Conservation (phyloP, 1,140 invertebrate species). For the Atta cephalotes region DNA sequence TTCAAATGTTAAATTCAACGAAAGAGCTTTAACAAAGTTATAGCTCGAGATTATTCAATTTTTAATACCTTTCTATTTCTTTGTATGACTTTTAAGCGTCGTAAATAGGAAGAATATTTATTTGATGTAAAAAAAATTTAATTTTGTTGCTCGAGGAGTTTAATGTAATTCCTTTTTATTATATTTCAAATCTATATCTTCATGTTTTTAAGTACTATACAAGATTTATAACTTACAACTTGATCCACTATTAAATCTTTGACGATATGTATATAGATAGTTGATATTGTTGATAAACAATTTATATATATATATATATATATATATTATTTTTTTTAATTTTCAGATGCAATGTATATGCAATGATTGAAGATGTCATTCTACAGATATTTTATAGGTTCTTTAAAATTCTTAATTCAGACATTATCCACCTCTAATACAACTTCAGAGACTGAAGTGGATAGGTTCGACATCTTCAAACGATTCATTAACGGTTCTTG, state of each 20-base stretch:
- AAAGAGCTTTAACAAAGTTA: not conserved
- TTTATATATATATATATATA: not conserved
- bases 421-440: not conserved
- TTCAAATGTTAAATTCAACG: not conserved
- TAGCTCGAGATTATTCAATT: not conserved
- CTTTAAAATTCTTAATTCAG: not conserved
- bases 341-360: too few relatives aligned
- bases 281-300: not conserved
- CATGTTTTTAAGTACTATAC: not conserved
- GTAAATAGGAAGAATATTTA: not conserved
- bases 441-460: conserved; percentile 16
- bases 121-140: not conserved
- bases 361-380: not conserved
- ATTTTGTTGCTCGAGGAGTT: not conserved
- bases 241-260: not conserved
- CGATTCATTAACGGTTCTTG: conserved; percentile 16
- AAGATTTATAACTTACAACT: not conserved
- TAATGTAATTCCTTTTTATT: too few relatives aligned
- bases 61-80: not conserved
- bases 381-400: not conserved
- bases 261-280: not conserved
- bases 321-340: not conserved
- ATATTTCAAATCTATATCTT: too few relatives aligned
- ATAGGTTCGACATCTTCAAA: conserved; percentile 17
- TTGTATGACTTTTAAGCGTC: not conserved